Base-by-base conservation (phyloP, 2,888 invertebrate species). In the Dendrolimus pini region DNA sequence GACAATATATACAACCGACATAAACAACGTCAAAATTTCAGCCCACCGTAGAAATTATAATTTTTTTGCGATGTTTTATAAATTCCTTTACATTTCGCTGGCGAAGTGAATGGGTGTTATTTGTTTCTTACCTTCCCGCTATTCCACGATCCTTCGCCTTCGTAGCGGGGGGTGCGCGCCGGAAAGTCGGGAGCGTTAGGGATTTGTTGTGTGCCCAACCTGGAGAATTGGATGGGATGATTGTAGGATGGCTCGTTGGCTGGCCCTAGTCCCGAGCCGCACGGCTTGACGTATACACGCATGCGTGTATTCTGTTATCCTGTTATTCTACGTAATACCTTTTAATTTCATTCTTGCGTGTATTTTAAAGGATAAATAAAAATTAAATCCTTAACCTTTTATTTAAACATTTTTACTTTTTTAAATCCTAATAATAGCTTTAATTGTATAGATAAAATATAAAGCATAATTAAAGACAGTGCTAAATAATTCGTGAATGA, bases 231-330 rank as follows among this genome's bases (percentile, higher is more conserved):
- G 58, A 58, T 59, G 59, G 57, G 58, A 62, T 61, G 63, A 59
- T 59, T 61, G 60, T 57, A 41, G 62, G 66, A 62, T 65, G 63
- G 69, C 65, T 63, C 63, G 61, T 52, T 62, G 65, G 65, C 64
- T 62, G 60, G 63, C 63, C 62, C 74, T 81, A 87, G 86, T 88
- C 77, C 77, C 71, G 78, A 79, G 67, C 69, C 78, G 82, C 71
- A 74, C 81, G 84, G 74, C 76, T 71, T 60, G 52, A 69, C 66
- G 83, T 62, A 65, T 77, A 80, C 83, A 86, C 86, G 87, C 82
- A 84, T 85, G 85, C 81, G 81, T 82, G 77, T 74, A 64, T 63
- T 68, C 64, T 60, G 60, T 61, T 64, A 68, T 76, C 80, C 78
- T 80, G 80, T 83, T 83, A 41, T 42, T 52, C 55, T 10, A n/a